Evolutionary conservation across 1,140 invertebrate species (phyloP), one percentile per base, ranked within the genome.

Genomic region (Rhyzopertha dominica): DNA sequence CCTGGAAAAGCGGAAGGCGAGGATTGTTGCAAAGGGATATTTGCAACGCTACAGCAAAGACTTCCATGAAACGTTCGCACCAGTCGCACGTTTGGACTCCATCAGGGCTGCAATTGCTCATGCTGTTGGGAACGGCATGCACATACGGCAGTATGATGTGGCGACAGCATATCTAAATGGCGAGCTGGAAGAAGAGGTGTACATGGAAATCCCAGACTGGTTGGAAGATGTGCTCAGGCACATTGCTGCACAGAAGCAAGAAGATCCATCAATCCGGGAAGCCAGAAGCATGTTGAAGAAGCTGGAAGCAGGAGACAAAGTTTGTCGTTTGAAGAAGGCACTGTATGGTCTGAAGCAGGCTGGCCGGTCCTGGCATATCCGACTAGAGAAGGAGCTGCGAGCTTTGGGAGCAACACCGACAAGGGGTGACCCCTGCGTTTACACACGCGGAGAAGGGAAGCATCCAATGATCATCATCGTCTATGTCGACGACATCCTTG

Each of bases 321-420:
- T 72, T 16, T 69, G 59, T 49, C 31, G 36, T 26, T 44, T 71
- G 25, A 60, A 61, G 32, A 56, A 47, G 43, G 48, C 50, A 3
- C 44, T 68, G n/a, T 68, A 68, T 59, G 62, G 65, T 4, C 44
- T 70, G 17, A 65, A 63, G 37, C 57, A 65, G 41, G 50, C 58
- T 1, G 38, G 54, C 1, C 43, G 55, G 13, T 44, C 26, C 9
- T 68, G 58, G 61, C 46, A 62, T 49, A 19, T 52, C 32, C 56
- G 30, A 30, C 43, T 62, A 14, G 42, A 62, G 24, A 16, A 36
- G 12, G 45, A 58, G 32, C 22, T 69, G 13, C 10, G 31, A 18
- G 17, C 14, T 31, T 45, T 56, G 50, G 51, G 47, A 25, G 63
- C 59, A 36, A 42, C 47, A 23, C 57, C 48, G 40, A 62, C 58